Conservation (phyloP, 2,113 vertebrate species). For the Orycteropus afer region DNA sequence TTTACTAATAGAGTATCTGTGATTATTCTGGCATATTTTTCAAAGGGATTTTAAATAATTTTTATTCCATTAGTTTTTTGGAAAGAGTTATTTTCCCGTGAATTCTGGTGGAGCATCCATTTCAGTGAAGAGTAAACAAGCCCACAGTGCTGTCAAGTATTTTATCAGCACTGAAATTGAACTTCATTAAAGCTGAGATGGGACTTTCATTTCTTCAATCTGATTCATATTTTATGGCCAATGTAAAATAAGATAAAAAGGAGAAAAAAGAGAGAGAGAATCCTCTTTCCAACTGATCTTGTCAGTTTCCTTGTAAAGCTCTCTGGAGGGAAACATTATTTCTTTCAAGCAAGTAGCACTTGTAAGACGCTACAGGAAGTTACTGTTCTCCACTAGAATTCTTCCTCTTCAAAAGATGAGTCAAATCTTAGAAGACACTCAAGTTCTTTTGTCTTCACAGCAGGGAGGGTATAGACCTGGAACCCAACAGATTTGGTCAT, state of each 20-base stretch:
- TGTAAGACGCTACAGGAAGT: slow-evolving; percentile 45
- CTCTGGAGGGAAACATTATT: not conserved
- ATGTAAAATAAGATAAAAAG: slow-evolving; percentile 51
- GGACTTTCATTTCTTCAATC: slow-evolving; percentile 59
- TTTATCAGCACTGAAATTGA: slow-evolving; percentile 61
- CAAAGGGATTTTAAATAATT: not conserved
- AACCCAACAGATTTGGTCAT: not conserved
- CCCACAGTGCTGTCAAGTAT: slow-evolving; percentile 47
- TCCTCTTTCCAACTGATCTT: not conserved
- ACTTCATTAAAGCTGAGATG: slow-evolving; percentile 62
- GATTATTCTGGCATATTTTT: slow-evolving; percentile 46
- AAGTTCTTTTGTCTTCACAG: not conserved
- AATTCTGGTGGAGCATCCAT: slow-evolving; percentile 41
- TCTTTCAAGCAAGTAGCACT: slow-evolving; percentile 35
- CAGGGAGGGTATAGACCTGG: not conserved
- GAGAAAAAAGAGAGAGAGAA: not conserved
- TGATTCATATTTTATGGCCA: slow-evolving; percentile 54
- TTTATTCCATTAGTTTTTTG: slow-evolving; percentile 49
- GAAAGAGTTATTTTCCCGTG: slow-evolving; percentile 30
- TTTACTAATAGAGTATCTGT: slow-evolving; percentile 43
- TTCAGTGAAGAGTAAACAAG: slow-evolving; percentile 60
- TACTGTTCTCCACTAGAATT: not conserved
- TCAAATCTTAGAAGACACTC: slow-evolving; percentile 10
- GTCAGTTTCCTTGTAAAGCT: slow-evolving; percentile 29
- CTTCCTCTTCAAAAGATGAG: not conserved